A percentile compares a stretch with the other conserved stretches of the same genome.
phyloP scores from a whole-genome alignment of 1,140 invertebrate genomes.

The Zaprionus ghesquierei region DNA sequence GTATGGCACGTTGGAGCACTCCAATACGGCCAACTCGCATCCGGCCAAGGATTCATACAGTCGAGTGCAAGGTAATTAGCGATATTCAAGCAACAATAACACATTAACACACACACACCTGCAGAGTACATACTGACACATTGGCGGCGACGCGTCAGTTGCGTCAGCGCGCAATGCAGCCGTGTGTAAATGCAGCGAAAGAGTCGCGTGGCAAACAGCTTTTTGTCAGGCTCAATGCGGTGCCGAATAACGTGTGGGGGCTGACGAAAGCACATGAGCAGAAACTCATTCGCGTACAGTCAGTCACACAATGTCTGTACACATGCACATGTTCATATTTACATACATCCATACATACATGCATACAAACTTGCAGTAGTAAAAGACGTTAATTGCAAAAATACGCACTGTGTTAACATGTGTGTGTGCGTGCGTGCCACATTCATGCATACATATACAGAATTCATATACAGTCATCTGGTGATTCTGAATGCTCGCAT shows the following conservation, averaged over 20 bases:
- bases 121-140: background rate
- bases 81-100: background rate
- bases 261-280: background rate
- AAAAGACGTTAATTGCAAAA: constrained; percentile 27
- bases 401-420: constrained; percentile 14
- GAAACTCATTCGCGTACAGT: background rate
- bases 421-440: background rate
- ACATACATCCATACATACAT: background rate
- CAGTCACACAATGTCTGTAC: background rate
- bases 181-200: constrained; percentile 2
- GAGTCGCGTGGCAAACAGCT: constrained; percentile 24
- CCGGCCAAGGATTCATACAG: constrained; percentile 78
- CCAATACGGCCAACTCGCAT: constrained; percentile 40
- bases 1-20: constrained; percentile 75
- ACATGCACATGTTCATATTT: too few species aligned
- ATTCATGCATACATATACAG: background rate
- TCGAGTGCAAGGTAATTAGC: constrained; percentile 78
- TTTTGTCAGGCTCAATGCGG: constrained; percentile 3
- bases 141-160: too few species aligned
- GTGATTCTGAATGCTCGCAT: constrained; percentile 26
- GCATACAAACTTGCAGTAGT: constrained; percentile 6
- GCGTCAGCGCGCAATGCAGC: constrained; percentile 12
- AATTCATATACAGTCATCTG: background rate
- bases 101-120: background rate
- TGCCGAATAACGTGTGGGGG: constrained; percentile 11